These are phyloP conservation scores for Hyppa rectilinea DNA, from an alignment of 2,888 invertebrate genomes.

Conservation along the genomic window DNA sequence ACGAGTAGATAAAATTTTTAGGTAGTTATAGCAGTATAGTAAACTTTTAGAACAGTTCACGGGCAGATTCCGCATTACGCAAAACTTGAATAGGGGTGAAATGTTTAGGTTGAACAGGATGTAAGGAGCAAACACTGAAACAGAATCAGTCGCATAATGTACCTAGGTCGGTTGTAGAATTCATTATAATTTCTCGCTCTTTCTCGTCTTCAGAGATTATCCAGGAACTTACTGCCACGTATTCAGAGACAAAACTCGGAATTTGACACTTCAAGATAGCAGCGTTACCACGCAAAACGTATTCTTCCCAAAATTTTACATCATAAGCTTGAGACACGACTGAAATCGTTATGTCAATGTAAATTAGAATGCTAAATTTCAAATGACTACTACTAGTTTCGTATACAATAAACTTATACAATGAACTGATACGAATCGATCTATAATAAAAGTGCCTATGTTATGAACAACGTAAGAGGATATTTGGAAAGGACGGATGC, in stretches of 20 bases:
- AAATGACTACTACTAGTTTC: background rate
- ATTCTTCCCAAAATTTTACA: conserved; percentile 98
- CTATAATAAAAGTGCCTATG: background rate
- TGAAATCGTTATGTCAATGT: conserved; percentile 87
- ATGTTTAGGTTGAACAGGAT: conserved; percentile 45
- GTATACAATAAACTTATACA: background rate
- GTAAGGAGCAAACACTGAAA: conserved; percentile 24
- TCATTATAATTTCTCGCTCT: conserved; percentile 84
- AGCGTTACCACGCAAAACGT: conserved; percentile 97
- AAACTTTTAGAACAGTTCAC: background rate
- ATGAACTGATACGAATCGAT: conserved; percentile 1
- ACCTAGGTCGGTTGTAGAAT: conserved; percentile 82
- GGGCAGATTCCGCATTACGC: conserved; percentile 2
- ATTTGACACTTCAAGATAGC: conserved; percentile 98
- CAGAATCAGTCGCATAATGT: conserved; percentile 54
- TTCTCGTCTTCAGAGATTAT: conserved; percentile 93
- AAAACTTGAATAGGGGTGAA: conserved; percentile 34
- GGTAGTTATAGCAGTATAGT: conserved; percentile 5
- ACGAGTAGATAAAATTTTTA: conserved; percentile 29
- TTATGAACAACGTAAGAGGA: conserved; percentile 34
- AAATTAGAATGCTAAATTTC: conserved; percentile 16
- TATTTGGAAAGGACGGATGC: conserved; percentile 51
- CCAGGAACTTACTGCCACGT: conserved; percentile 96
- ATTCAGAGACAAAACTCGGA: conserved; percentile 98
- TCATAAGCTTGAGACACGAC: conserved; percentile 97